Base-by-base conservation (phyloP, 1,140 invertebrate genomes). In the Tetragonula clypearis region DNA sequence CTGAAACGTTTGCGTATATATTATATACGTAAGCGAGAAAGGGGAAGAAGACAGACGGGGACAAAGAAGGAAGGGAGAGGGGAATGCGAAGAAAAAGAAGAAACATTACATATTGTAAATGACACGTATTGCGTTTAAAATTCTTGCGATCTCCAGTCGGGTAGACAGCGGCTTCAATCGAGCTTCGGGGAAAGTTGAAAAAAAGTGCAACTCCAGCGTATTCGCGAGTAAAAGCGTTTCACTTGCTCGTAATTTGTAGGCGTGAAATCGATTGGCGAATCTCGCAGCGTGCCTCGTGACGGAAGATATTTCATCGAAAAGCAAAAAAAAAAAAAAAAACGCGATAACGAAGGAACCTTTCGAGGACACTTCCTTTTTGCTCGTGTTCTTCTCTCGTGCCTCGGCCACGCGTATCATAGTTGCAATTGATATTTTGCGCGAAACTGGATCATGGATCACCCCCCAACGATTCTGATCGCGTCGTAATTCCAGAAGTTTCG, bases 81-180 rank as follows among this genome's bases (percentile, higher is more conserved):
- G 17, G 55, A 26, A 53, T 49, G 41, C 41, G 41, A 49, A 9
- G 8, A 49, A 9, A 0, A 49, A 49, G 41, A 8, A 49, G 41
- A 49, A 49, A 49, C 41, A 49, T 49, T 49, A 49, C 41, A 17
- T 26, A 26, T 17, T 23, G 15, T 8, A 55, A 73, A 55, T 19
- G 26, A 41, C 21, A n/a, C 68, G 69, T 53, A 53, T 55, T 3
- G 21, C 68, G 56, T 53, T 49, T 62, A 21, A 81, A 73, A 49
- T 73, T 71, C 69, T 30, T 62, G 14, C 68, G 35, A 81, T 62
- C 49, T 49, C 35, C 8, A 49, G 1, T 35, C 5, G 15, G 26
- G 41, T 30, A 73, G 41, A 56, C 60, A 78, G n/a, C 14, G 15
- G 23, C n/a, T 79, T 79, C 55, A 55, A 79, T 79, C 53, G 77